phyloP scores from a whole-genome alignment of 2,797 vertebrate species.

The Pseudomugil tenellus region DNA sequence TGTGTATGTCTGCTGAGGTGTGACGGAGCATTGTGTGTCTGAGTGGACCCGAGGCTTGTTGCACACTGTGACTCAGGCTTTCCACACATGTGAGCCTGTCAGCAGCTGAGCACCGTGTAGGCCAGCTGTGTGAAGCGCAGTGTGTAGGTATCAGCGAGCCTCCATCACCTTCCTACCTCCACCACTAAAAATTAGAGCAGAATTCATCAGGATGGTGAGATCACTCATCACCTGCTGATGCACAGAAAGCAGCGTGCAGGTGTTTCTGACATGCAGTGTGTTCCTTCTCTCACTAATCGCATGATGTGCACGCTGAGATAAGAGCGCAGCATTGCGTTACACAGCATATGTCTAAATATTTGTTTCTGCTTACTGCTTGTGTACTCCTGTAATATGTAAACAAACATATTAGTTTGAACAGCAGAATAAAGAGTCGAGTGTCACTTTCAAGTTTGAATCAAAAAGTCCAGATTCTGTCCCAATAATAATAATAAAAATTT shows the following conservation, averaged over 20 bases:
- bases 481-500: too few species aligned
- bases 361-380: too few species aligned
- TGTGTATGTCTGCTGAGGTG: slow-evolving; percentile 29
- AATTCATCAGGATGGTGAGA: slow-evolving; percentile 14
- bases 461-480: too few species aligned
- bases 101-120: slow-evolving; percentile 23
- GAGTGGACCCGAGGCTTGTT: slow-evolving; percentile 38
- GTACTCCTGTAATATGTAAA: too few species aligned
- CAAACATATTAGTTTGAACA: too few species aligned
- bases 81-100: slow-evolving; percentile 40
- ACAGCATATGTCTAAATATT: too few species aligned
- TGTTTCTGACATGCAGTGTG: background rate
- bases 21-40: slow-evolving; percentile 44
- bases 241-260: background rate
- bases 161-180: slow-evolving; percentile 11
- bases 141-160: background rate
- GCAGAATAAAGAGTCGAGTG: too few species aligned
- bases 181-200: slow-evolving; percentile 29
- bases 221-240: slow-evolving; percentile 23
- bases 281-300: background rate
- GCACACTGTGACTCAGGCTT: slow-evolving; percentile 53
- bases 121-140: slow-evolving; percentile 27
- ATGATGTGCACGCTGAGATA: too few species aligned
- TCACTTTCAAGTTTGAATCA: too few species aligned
- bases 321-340: too few species aligned